Conservation (phyloP, 1,140 invertebrate species). For the Drosophila tristis region DNA sequence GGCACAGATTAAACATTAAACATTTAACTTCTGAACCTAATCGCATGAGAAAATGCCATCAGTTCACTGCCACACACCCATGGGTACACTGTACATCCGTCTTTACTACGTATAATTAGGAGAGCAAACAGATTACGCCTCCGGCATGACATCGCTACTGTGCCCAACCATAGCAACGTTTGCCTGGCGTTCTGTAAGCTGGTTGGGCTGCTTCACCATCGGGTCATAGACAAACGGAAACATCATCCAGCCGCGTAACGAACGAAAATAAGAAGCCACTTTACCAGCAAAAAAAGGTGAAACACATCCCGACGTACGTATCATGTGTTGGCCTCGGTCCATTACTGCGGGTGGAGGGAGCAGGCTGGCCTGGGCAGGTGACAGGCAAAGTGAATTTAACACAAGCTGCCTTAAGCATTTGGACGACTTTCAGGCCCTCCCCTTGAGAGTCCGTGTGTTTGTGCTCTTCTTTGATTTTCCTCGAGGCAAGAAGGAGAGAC, state of each 20-base stretch:
- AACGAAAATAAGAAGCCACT: slow-evolving; percentile 65
- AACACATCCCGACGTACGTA: slow-evolving; percentile 8
- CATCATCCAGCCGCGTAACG: slow-evolving; percentile 60
- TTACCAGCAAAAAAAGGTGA: slow-evolving; percentile 5
- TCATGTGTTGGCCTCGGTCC: slow-evolving; percentile 34
- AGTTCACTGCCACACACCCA: slow-evolving; percentile 6
- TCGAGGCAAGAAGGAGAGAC: neutral
- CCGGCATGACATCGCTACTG: slow-evolving; percentile 10
- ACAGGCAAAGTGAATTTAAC: slow-evolving; percentile 70
- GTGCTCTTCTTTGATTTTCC: neutral
- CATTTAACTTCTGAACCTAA: slow-evolving; percentile 50
- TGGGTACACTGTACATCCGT: neutral
- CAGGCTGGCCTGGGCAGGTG: slow-evolving; percentile 37
- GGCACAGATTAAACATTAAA: slow-evolving; percentile 57
- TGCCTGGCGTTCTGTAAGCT: neutral
- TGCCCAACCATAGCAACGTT: neutral
- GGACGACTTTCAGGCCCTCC: slow-evolving; percentile 29
- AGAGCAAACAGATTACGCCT: slow-evolving; percentile 59
- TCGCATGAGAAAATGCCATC: slow-evolving; percentile 42
- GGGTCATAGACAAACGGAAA: slow-evolving; percentile 30
- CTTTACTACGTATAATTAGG: slow-evolving; percentile 44
- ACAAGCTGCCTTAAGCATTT: slow-evolving; percentile 63
- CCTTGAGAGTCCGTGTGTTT: slow-evolving; percentile 5
- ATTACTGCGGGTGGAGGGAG: too few relatives aligned
- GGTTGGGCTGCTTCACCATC: neutral